Evolutionary conservation across 2,797 vertebrate genomes (phyloP).

Genomic region (Paratrypauchen microcephalus): DNA sequence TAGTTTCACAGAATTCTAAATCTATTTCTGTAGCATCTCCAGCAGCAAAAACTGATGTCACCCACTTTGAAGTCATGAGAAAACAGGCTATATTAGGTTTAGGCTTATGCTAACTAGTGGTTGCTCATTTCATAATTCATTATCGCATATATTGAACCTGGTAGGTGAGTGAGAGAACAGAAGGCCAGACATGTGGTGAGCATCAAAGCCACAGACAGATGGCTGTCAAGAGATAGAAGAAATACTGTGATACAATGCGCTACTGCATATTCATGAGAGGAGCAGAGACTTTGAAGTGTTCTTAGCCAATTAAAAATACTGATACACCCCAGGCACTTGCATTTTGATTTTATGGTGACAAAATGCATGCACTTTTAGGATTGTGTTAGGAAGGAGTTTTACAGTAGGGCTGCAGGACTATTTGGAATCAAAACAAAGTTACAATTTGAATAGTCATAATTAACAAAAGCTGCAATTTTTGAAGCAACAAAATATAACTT

Average conservation of each 20-base stretch:
- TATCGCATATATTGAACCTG: conserved; percentile 44
- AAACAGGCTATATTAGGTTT: conserved; percentile 4
- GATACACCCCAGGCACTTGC: conserved; percentile 60
- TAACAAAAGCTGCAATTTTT: too few relatives aligned
- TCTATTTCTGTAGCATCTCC: conserved; percentile 12
- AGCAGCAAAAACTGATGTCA: conserved; percentile 15
- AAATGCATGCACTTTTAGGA: conserved; percentile 35
- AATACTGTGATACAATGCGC: conserved; percentile 46
- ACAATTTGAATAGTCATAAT: too few relatives aligned
- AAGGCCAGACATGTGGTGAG: conserved; percentile 68
- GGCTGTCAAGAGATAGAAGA: conserved; percentile 57
- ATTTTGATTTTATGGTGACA: conserved; percentile 51
- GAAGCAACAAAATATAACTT: too few relatives aligned
- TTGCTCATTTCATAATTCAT: conserved; percentile 22
- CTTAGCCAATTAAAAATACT: conserved; percentile 73
- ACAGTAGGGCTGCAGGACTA: too few relatives aligned
- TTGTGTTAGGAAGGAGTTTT: neutral
- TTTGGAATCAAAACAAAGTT: too few relatives aligned
- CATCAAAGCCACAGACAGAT: conserved; percentile 71
- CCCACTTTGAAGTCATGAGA: conserved; percentile 30
- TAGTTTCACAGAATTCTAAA: too few relatives aligned
- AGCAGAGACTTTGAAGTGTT: conserved; percentile 71
- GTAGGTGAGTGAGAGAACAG: conserved; percentile 47
- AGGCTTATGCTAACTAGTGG: conserved; percentile 18
- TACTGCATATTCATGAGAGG: conserved; percentile 73